A percentile compares a stretch with the other conserved stretches of the same genome.
These are phyloP conservation scores for Battus philenor DNA, from an alignment of 1,140 invertebrate species.

Conservation along the genomic window DNA sequence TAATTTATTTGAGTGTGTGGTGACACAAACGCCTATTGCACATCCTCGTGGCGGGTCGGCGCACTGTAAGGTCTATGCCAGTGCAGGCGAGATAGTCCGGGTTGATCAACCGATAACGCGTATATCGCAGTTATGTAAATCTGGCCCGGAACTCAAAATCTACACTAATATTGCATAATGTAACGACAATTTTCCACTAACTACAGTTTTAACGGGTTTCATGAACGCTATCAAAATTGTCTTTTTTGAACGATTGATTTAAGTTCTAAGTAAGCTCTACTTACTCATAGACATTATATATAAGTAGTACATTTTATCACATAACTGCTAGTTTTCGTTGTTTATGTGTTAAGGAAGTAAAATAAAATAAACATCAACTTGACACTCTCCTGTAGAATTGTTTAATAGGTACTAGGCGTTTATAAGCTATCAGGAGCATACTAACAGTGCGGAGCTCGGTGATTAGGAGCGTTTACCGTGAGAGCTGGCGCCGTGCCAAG, in stretches of 20 bases:
- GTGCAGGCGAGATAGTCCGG: constrained; percentile 30
- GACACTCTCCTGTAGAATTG: constrained; percentile 36
- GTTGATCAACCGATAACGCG: constrained; percentile 58
- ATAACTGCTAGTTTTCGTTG: too few species aligned
- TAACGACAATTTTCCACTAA: constrained; percentile 14
- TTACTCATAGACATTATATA: too few species aligned
- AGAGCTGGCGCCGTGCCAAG: constrained; percentile 59
- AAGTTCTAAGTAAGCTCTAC: too few species aligned
- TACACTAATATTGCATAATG: constrained; percentile 34
- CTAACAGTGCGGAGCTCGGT: constrained; percentile 37
- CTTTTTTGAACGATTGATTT: too few species aligned
- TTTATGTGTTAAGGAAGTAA: too few species aligned
- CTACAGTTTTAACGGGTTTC: background rate
- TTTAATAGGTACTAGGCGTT: constrained; percentile 52
- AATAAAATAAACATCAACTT: too few species aligned
- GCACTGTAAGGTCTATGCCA: constrained; percentile 48
- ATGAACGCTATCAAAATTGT: too few species aligned
- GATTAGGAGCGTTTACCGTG: constrained; percentile 64
- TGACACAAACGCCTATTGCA: too few species aligned
- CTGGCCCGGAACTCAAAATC: constrained; percentile 24
- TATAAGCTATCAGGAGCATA: constrained; percentile 56
- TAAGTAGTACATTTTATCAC: too few species aligned
- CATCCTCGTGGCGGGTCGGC: background rate
- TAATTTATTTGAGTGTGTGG: too few species aligned
- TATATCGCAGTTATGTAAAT: constrained; percentile 38